phyloP scores from a whole-genome alignment of 2,888 invertebrate species.

The Eilema depressum region DNA sequence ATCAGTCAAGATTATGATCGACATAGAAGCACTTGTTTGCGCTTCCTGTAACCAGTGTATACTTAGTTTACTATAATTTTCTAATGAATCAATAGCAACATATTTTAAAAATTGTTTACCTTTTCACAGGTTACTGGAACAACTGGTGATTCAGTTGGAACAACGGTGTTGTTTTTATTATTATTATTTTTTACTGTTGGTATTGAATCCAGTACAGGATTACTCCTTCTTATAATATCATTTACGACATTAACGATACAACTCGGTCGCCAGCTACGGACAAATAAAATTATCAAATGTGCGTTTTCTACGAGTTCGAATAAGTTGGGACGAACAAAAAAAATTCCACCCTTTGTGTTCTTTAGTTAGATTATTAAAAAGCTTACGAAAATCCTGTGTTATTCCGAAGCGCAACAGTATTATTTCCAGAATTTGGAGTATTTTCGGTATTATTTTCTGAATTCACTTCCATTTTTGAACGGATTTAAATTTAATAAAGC shows the following conservation, averaged over 20 bases:
- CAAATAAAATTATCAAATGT: conserved; percentile 1
- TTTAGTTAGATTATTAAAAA: not conserved
- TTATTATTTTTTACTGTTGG: conserved; percentile 31
- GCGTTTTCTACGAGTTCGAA: not conserved
- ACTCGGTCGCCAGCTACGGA: conserved; percentile 63
- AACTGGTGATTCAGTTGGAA: conserved; percentile 21
- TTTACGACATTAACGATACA: conserved; percentile 56
- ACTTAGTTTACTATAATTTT: no score
- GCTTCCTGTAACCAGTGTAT: no score
- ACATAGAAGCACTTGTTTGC: not conserved
- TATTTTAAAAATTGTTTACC: conserved; percentile 26
- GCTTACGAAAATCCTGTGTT: conserved; percentile 39
- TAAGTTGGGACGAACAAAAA: not conserved
- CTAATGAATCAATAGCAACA: not conserved
- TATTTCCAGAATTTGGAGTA: conserved; percentile 32
- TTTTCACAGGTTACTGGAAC: conserved; percentile 29
- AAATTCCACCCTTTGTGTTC: not conserved
- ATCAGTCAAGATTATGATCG: not conserved
- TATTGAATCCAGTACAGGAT: conserved; percentile 48
- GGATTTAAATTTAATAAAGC: conserved; percentile 12
- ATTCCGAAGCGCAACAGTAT: conserved; percentile 33
- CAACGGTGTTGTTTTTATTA: conserved; percentile 26
- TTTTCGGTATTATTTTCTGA: conserved; percentile 26
- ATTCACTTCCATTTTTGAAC: conserved; percentile 32
- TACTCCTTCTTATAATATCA: conserved; percentile 45